These are phyloP conservation scores for Eurystomus glaucurus DNA, from an alignment of 2,797 vertebrate species.

Conservation along the genomic window DNA sequence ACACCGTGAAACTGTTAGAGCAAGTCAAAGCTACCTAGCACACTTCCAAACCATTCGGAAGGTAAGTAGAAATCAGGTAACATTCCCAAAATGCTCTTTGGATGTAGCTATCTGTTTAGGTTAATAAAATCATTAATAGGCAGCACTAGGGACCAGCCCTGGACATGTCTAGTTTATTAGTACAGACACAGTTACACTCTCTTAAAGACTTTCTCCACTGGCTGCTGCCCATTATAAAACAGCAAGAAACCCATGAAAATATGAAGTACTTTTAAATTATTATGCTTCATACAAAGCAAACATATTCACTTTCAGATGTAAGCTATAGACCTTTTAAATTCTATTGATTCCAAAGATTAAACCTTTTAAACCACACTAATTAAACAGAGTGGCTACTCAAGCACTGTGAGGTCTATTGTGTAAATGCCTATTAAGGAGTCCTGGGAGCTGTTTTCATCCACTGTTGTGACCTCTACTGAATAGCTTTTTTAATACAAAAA, in stretches of 20 bases:
- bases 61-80: neutral
- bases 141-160: neutral
- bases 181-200: neutral
- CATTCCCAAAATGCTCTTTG: neutral
- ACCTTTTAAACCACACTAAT: neutral
- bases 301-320: neutral
- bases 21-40: neutral
- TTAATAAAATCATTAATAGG: neutral
- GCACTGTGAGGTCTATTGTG: neutral
- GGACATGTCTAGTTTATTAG: neutral
- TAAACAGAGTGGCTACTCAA: slow-evolving; percentile 4
- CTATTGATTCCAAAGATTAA: neutral
- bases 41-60: neutral
- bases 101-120: neutral
- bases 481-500: neutral
- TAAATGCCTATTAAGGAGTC: neutral
- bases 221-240: neutral
- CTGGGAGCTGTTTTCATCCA: neutral
- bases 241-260: neutral
- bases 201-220: neutral
- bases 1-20: neutral
- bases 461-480: neutral
- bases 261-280: neutral
- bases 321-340: neutral
- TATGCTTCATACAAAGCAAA: neutral